These are phyloP conservation scores for Pecten maximus DNA, from an alignment of 2,888 invertebrate genomes.

Conservation along the genomic window DNA sequence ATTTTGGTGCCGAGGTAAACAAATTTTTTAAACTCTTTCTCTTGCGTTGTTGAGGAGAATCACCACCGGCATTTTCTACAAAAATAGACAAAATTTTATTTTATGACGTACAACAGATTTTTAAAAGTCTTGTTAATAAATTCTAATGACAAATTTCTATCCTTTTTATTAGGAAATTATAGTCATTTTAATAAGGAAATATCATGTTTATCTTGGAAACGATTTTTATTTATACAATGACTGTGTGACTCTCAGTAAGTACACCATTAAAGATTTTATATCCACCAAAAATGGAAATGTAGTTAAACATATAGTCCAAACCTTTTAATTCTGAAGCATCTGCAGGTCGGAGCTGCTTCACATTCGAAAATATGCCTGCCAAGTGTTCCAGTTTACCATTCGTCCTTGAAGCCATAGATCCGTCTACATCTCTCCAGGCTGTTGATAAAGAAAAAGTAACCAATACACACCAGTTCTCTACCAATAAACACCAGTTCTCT, in stretches of 20 bases:
- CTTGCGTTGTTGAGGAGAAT: constrained; percentile 82
- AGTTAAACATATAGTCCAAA: no score
- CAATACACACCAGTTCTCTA: background rate
- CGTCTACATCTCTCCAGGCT: constrained; percentile 94
- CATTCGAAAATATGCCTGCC: constrained; percentile 89
- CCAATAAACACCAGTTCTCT: background rate
- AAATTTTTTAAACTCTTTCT: constrained; percentile 93
- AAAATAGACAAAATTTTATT: no score
- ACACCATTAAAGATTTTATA: no score
- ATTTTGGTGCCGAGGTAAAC: constrained; percentile 97
- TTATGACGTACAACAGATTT: no score
- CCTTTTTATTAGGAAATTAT: no score
- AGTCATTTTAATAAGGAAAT: no score
- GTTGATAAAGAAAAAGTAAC: constrained; percentile 43
- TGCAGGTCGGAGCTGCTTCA: constrained; percentile 86
- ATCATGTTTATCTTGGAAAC: no score
- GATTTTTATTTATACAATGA: no score
- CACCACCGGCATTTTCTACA: constrained; percentile 60
- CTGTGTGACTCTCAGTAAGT: no score
- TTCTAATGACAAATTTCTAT: no score
- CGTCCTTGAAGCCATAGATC: constrained; percentile 86
- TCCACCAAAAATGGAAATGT: no score
- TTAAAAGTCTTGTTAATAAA: no score
- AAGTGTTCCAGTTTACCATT: constrained; percentile 89
- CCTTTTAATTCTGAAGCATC: constrained; percentile 86